Percentiles rank a stretch among this genome's conserved stretches.
Conservation (phyloP, 2,888 invertebrate species). For the Acanthosoma haemorrhoidale region DNA sequence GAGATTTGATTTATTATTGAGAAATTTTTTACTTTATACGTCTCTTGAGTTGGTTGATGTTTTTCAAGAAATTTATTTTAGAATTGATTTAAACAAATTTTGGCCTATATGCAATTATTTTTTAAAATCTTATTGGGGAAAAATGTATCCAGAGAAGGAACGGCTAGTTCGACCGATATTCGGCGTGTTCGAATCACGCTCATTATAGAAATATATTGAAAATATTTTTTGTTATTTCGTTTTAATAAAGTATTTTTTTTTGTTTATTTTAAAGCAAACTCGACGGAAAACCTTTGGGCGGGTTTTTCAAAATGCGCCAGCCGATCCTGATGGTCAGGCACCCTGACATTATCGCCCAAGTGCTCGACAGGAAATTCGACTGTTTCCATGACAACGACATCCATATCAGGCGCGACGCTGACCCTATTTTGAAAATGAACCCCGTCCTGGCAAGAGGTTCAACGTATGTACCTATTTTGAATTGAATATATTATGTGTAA, state of each 20-base stretch:
- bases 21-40: too few species aligned
- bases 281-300: slow-evolving; percentile 16
- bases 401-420: slow-evolving; percentile 33
- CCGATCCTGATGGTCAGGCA: slow-evolving; percentile 35
- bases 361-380: slow-evolving; percentile 33
- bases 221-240: background rate
- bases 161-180: too few species aligned
- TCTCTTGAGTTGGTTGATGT: too few species aligned
- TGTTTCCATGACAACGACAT: slow-evolving; percentile 38
- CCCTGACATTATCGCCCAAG: slow-evolving; percentile 33
- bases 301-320: slow-evolving; percentile 35
- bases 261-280: background rate
- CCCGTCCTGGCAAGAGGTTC: slow-evolving; percentile 34
- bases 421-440: slow-evolving; percentile 36
- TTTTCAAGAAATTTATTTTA: too few species aligned
- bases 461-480: background rate
- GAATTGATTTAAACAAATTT: too few species aligned
- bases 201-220: too few species aligned
- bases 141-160: too few species aligned
- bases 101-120: too few species aligned
- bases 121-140: too few species aligned
- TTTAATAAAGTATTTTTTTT: background rate
- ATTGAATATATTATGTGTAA: background rate
- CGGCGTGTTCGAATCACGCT: too few species aligned
- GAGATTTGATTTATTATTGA: too few species aligned